Conservation (phyloP, 2,888 invertebrate genomes). For the Folsomia manolachei region DNA sequence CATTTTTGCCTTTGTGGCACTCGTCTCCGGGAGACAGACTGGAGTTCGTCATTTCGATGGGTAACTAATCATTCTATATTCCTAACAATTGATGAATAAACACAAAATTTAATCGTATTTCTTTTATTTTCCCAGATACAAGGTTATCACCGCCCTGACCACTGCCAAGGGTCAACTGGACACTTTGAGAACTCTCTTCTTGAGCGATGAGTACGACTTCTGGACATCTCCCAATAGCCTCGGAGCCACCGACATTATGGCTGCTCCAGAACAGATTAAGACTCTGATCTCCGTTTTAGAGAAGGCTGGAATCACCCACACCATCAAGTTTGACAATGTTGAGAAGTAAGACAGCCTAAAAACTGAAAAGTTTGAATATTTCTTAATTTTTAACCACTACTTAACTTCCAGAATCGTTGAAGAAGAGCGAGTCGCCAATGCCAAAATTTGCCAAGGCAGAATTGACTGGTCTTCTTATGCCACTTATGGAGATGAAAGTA, state of each 20-base stretch:
- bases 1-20: neutral
- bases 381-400: too few species aligned
- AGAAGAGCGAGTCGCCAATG: neutral
- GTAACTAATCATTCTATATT: neutral
- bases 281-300: slow-evolving; percentile 13
- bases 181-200: slow-evolving; percentile 56
- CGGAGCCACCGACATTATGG: slow-evolving; percentile 60
- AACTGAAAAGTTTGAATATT: too few species aligned
- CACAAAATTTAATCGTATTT: too few species aligned
- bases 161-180: slow-evolving; percentile 56
- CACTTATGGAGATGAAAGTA: slow-evolving; percentile 11
- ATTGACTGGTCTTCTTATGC: slow-evolving; percentile 20
- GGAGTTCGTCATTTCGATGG: neutral
- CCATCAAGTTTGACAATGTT: slow-evolving; percentile 32
- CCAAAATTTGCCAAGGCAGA: neutral
- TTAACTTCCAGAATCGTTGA: neutral
- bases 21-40: neutral
- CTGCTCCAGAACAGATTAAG: slow-evolving; percentile 20
- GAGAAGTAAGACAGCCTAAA: slow-evolving; percentile 33
- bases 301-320: slow-evolving; percentile 22
- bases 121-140: slow-evolving; percentile 36
- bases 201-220: slow-evolving; percentile 61
- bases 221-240: slow-evolving; percentile 61
- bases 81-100: too few species aligned
- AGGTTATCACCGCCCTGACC: slow-evolving; percentile 55